Conservation (phyloP, 1,140 invertebrate species). For the Thaumetopoea pityocampa region DNA sequence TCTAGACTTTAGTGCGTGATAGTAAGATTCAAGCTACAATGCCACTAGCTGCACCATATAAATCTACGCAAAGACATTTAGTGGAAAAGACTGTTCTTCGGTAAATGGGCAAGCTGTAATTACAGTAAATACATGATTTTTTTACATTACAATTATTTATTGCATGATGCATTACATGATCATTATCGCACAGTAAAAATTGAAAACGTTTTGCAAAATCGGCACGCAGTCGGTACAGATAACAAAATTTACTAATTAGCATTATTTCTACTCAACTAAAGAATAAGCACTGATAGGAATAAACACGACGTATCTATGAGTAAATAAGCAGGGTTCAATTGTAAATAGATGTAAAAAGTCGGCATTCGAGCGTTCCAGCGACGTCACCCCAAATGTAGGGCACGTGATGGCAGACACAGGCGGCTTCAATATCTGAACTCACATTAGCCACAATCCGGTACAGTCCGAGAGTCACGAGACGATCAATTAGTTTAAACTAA, state of each 20-base stretch:
- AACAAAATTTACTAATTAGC: slow-evolving; percentile 24
- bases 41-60: slow-evolving; percentile 24
- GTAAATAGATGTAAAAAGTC: slow-evolving; percentile 54
- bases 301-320: slow-evolving; percentile 21
- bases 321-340: slow-evolving; percentile 47
- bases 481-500: slow-evolving; percentile 17
- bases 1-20: slow-evolving; percentile 30
- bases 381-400: slow-evolving; percentile 63
- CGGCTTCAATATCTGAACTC: slow-evolving; percentile 51
- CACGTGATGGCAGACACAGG: slow-evolving; percentile 57
- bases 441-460: slow-evolving; percentile 62
- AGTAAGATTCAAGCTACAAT: slow-evolving; percentile 39
- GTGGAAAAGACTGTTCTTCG: slow-evolving; percentile 38
- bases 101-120: slow-evolving; percentile 20
- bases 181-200: slow-evolving; percentile 15
- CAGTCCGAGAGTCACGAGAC: slow-evolving; percentile 50
- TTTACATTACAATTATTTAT: slow-evolving; percentile 9
- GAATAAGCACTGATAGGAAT: slow-evolving; percentile 23
- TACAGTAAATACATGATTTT: slow-evolving; percentile 12
- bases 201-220: slow-evolving; percentile 28
- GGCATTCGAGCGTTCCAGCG: slow-evolving; percentile 52
- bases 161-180: slow-evolving; percentile 10
- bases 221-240: slow-evolving; percentile 34
- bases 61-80: slow-evolving; percentile 46
- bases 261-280: slow-evolving; percentile 11